Evolutionary conservation across 1,140 invertebrate species (phyloP).

Genomic region (Oncopeltus fasciatus): DNA sequence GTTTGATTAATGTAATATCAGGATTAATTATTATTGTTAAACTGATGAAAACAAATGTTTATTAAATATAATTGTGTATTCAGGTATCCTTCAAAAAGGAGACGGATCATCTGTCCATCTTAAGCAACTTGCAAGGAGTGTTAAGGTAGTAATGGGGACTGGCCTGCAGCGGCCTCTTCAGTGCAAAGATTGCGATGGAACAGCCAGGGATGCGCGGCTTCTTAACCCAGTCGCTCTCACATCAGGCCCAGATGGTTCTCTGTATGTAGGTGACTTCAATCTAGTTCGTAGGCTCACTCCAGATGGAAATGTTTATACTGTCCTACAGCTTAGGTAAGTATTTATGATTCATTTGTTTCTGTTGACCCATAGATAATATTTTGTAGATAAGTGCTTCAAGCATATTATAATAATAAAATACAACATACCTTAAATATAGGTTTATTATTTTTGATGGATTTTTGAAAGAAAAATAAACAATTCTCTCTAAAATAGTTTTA

Average conservation of each 20-base stretch:
- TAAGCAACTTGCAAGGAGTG: constrained; percentile 78
- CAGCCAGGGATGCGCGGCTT: constrained; percentile 70
- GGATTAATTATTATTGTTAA: not conserved
- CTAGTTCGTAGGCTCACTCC: constrained; percentile 83
- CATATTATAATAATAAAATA: no score
- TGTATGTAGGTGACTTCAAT: constrained; percentile 96
- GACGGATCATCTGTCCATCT: constrained; percentile 87
- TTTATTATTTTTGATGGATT: no score
- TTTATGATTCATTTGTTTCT: no score
- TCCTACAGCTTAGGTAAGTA: constrained; percentile 72
- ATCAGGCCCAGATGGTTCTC: constrained; percentile 84
- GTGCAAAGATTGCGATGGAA: constrained; percentile 70
- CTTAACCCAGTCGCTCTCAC: constrained; percentile 84
- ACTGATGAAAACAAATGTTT: not conserved
- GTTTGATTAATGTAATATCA: not conserved
- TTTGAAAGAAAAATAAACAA: no score
- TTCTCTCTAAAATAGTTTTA: no score
- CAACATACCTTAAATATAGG: no score
- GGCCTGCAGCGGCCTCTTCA: constrained; percentile 65
- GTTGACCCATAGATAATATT: no score
- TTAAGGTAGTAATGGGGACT: constrained; percentile 86
- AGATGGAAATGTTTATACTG: constrained; percentile 78
- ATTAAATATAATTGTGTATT: constrained; percentile 10
- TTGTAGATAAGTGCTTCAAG: no score
- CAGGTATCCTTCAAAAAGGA: constrained; percentile 81